Evolutionary conservation across 1,140 invertebrate species (phyloP).

Genomic region (Antheraea pernyi): DNA sequence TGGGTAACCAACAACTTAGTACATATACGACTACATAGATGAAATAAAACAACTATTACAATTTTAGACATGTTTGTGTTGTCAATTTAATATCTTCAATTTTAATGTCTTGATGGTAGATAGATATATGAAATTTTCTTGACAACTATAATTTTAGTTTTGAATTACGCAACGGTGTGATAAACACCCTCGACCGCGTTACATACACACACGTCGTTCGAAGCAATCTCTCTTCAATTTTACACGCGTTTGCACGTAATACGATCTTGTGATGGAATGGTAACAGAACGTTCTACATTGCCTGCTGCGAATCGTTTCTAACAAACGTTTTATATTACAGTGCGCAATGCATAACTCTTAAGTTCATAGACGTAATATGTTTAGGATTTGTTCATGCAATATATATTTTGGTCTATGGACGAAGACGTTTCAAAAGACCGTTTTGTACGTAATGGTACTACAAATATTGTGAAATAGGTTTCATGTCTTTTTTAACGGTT

Average conservation of each 20-base stretch:
- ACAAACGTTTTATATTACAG: neutral
- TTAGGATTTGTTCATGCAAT: slow-evolving; percentile 5
- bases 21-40: too few relatives aligned
- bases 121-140: too few relatives aligned
- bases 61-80: neutral
- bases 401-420: slow-evolving; percentile 7
- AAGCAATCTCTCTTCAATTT: slow-evolving; percentile 70
- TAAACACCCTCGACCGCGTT: slow-evolving; percentile 20
- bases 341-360: neutral
- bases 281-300: slow-evolving; percentile 25
- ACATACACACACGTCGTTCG: slow-evolving; percentile 26
- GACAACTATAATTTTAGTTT: neutral
- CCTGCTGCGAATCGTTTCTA: slow-evolving; percentile 3
- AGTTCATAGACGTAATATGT: neutral
- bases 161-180: slow-evolving; percentile 39
- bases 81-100: too few relatives aligned
- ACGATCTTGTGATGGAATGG: slow-evolving; percentile 44
- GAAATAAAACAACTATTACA: neutral
- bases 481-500: neutral
- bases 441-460: slow-evolving; percentile 9
- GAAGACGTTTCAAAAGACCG: slow-evolving; percentile 8
- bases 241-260: slow-evolving; percentile 66
- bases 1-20: too few relatives aligned
- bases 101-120: neutral
- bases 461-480: slow-evolving; percentile 1